Evolutionary conservation across 2,113 vertebrate species (phyloP).

Genomic region (Hemiscyllium ocellatum): DNA sequence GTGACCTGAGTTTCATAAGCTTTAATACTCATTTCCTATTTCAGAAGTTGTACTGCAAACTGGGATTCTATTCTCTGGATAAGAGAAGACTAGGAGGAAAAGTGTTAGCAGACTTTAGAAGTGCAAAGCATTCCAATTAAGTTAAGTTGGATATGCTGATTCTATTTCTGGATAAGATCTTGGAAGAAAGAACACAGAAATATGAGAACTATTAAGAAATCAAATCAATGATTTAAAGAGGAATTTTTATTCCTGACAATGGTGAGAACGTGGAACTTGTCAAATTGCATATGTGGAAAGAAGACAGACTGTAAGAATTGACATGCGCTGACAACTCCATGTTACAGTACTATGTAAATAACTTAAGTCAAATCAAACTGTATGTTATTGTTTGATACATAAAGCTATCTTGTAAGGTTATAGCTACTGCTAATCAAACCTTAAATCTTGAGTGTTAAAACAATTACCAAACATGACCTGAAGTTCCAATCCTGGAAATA

Average conservation of each 20-base stretch:
- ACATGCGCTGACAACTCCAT: conserved; percentile 16
- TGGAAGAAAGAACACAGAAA: not conserved
- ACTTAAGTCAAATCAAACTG: conserved; percentile 13
- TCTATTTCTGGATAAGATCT: not conserved
- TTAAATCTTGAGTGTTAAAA: not conserved
- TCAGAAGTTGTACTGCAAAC: not conserved
- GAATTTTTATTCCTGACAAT: not conserved
- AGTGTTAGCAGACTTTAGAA: not conserved
- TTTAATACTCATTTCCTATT: not conserved
- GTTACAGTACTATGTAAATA: conserved; percentile 32
- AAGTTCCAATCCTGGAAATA: conserved; percentile 19
- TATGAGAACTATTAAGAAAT: not conserved
- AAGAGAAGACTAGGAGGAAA: not conserved
- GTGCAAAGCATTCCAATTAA: not conserved
- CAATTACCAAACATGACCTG: conserved; percentile 25
- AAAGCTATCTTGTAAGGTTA: conserved; percentile 15
- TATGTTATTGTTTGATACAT: conserved; percentile 16
- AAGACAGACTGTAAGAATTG: not conserved
- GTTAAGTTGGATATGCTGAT: not conserved
- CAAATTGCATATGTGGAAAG: not conserved
- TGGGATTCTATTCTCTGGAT: not conserved
- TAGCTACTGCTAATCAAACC: conserved; percentile 14
- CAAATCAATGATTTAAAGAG: conserved; percentile 17
- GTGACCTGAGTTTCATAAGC: not conserved
- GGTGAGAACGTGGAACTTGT: not conserved